A percentile compares a stretch with the other conserved stretches of the same genome.
phyloP scores from a whole-genome alignment of 2,888 invertebrate genomes.

The Drosophila cognata region DNA sequence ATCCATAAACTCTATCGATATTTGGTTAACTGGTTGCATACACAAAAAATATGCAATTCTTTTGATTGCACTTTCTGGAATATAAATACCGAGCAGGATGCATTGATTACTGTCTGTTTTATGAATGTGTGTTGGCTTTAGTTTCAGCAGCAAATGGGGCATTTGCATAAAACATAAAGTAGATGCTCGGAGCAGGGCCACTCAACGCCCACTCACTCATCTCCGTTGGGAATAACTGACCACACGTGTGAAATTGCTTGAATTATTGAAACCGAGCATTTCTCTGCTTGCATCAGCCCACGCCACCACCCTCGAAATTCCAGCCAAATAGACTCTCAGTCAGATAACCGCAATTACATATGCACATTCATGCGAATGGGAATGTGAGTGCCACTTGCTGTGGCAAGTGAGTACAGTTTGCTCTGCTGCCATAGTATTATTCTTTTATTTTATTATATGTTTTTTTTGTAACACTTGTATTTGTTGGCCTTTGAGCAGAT shows the following conservation, averaged over 20 bases:
- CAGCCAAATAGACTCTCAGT: slow-evolving; percentile 18
- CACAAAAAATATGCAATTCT: not conserved
- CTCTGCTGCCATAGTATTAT: not conserved
- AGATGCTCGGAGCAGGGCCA: not conserved
- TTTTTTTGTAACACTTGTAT: not conserved
- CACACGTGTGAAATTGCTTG: slow-evolving; percentile 76
- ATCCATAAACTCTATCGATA: slow-evolving; percentile 20
- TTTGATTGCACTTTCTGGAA: slow-evolving; percentile 26
- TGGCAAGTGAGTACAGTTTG: slow-evolving; percentile 12
- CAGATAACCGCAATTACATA: slow-evolving; percentile 75
- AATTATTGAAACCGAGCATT: slow-evolving; percentile 66
- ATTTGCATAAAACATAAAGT: slow-evolving; percentile 27
- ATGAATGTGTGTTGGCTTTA: slow-evolving; percentile 17
- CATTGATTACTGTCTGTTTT: slow-evolving; percentile 36
- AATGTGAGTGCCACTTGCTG: slow-evolving; percentile 51
- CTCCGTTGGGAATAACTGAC: slow-evolving; percentile 59
- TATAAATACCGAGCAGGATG: slow-evolving; percentile 23
- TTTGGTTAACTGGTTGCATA: slow-evolving; percentile 32
- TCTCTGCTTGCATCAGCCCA: slow-evolving; percentile 27
- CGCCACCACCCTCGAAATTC: not conserved
- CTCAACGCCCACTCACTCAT: slow-evolving; percentile 3
- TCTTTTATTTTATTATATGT: slow-evolving; percentile 12
- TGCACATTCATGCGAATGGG: slow-evolving; percentile 71
- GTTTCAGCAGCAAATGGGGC: slow-evolving; percentile 11
- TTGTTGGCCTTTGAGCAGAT: slow-evolving; percentile 4